Base-by-base conservation (phyloP, 2,797 vertebrate genomes). In the Ctenopoma multispine region DNA sequence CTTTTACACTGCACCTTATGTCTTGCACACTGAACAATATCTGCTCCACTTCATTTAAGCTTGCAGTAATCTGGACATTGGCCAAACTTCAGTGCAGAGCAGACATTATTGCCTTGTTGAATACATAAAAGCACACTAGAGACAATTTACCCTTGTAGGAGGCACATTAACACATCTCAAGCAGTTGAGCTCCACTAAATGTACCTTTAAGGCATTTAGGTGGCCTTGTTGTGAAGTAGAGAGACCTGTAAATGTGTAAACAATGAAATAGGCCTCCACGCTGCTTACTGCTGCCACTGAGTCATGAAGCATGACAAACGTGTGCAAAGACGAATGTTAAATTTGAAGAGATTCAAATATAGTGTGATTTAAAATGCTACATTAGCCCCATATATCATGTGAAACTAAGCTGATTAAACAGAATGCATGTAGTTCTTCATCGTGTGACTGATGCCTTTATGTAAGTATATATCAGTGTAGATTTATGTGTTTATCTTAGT, bases 41-140 rank as follows among this genome's bases (percentile, higher is more conserved):
- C 80, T 75, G 62, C 69, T 72, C n/a, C 54, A 58, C 76, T 80
- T 89, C 65, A 81, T 80, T 84, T 71, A 80, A 84, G 56, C 43
- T 79, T 38, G 27, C 63, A 77, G 67, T 69, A 64, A 79, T 84
- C 69, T 89, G 85, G 78, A 84, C 5, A 44, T 34, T 63, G 49
- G 82, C 86, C 82, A 87, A 61, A 69, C 64, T 55, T 41, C 56
- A 56, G 66, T 55, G 63, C 63, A 56, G 43, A 67, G 64, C 46
- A 71, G 68, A 83, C 64, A 62, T 82, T 71, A 84, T 54, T 84
- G 80, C 69, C 46, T 74, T 60, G 65, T 72, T 47, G 47, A 74
- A 79, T 68, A 66, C 54, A 76, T 79, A 82, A 90, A 81, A 77
- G 73, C 65, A 51, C 81, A 75, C 75, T 5, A 40, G 85, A 87